A percentile compares a stretch with the other conserved stretches of the same genome.
Evolutionary conservation across 2,797 vertebrate genomes (phyloP).

Genomic region (Enteromius mattozi): DNA sequence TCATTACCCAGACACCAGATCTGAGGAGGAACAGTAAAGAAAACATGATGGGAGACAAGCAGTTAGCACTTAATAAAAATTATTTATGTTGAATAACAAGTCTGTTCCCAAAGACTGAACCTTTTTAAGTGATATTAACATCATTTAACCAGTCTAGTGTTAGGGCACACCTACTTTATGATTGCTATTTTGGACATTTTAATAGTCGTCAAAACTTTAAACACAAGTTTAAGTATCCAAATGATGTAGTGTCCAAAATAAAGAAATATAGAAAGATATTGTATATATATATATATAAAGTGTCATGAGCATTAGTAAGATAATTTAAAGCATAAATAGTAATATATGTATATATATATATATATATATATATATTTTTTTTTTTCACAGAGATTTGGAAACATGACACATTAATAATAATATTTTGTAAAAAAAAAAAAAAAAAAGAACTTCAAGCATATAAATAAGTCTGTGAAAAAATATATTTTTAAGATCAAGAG

Average conservation of each 20-base stretch:
- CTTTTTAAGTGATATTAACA: background rate
- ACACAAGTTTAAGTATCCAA: background rate
- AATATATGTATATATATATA: background rate
- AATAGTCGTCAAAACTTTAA: background rate
- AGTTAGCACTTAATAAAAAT: constrained; percentile 18
- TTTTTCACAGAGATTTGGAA: background rate
- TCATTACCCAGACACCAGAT: constrained; percentile 99
- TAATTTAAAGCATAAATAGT: background rate
- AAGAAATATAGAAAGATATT: no score
- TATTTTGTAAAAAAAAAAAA: background rate
- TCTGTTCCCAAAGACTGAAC: background rate
- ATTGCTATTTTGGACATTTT: background rate
- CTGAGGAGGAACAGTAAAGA: constrained; percentile 68
- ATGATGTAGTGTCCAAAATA: background rate
- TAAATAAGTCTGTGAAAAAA: background rate
- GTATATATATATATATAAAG: no score
- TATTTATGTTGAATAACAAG: background rate
- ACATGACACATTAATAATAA: background rate
- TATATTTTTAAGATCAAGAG: background rate
- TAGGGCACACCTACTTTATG: background rate
- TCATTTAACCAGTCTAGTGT: background rate
- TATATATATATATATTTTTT: background rate
- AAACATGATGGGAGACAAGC: background rate
- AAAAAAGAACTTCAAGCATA: background rate
- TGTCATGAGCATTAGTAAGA: background rate